Evolutionary conservation across 2,888 invertebrate genomes (phyloP), one percentile per base, ranked within the genome.

Genomic region (Drosophila mayaguana): DNA sequence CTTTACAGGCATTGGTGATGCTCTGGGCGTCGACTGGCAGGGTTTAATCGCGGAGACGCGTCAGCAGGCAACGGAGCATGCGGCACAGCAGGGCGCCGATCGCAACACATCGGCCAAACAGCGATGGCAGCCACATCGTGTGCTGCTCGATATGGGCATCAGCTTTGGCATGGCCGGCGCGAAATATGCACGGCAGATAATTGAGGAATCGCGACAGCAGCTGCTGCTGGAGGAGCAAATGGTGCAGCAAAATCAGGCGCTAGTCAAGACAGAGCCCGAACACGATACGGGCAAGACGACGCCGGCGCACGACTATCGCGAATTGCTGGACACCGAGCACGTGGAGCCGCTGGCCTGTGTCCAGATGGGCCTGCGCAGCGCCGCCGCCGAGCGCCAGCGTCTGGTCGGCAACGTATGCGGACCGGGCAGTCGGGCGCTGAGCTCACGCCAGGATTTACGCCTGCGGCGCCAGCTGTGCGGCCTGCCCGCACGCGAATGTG

Each of bases 11-110:
- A 94, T 98, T 72, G 97, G 97, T 7, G 98, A 98, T 93, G 97
- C 97, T n/a, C 93, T 98, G 34, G 98, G 98, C n/a, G 98, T 98
- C 2, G 98, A 98, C 93, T 98, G 98, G 98, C 96, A 97, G 14
- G 97, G 97, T 91, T 94, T 98, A 51, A 96, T 97, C 0, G 96
- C 96, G 3, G 97, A 97, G 92, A 96, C 96, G 7, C 93, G 94
- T 46, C 85, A 84, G 40, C 79, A 91, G 64, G 87, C 91, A 4
- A 79, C 81, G 8, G 87, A 88, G 28, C 82, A 77, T 72, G 81
- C 85, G 7, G 78, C 78, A 0, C 82, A 89, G 2, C 93, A 93
- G 79, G 81, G 81, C 42, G 84, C 57, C 4, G 92, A 92, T 32
- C 85, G 94, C 9, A 78, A 94, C 20, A 94, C 85, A 91, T 94